Percentiles rank a stretch among this genome's conserved stretches.
phyloP scores from a whole-genome alignment of 2,113 vertebrate genomes.

The Ctenomys sociabilis region DNA sequence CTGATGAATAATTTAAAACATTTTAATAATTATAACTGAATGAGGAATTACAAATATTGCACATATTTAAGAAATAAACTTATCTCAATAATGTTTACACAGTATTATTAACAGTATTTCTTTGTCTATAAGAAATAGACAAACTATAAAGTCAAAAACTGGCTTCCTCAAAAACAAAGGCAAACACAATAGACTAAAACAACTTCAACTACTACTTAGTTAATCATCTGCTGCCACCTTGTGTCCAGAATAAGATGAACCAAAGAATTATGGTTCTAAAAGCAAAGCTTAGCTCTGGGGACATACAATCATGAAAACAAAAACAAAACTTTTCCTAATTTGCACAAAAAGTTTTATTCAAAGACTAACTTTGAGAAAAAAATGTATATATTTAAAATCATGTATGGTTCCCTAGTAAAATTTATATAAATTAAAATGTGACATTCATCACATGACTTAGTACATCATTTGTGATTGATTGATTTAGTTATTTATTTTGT shows the following conservation, averaged over 20 bases:
- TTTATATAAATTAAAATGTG: constrained; percentile 19
- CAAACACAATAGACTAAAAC: not conserved
- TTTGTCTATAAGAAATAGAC: not conserved
- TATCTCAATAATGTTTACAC: not conserved
- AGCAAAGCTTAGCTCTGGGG: not conserved
- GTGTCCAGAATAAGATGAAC: constrained; percentile 56
- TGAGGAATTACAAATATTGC: not conserved
- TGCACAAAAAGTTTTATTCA: constrained; percentile 1
- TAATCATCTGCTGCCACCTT: constrained; percentile 64
- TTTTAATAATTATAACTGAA: constrained; percentile 34
- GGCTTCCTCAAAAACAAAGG: not conserved
- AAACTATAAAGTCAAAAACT: not conserved
- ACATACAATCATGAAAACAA: not conserved
- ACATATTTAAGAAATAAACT: not conserved
- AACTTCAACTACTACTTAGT: not conserved
- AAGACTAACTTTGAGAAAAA: not conserved
- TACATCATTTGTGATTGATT: too few relatives aligned
- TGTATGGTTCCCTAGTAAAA: not conserved
- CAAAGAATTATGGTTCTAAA: not conserved
- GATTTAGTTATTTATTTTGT: not conserved
- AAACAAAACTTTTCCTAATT: not conserved
- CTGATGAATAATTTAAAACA: constrained; percentile 36
- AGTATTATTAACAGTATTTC: not conserved
- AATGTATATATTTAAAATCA: constrained; percentile 31
- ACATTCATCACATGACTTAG: not conserved